Evolutionary conservation across 2,888 invertebrate species (phyloP).

Genomic region (Oscheius onirici): DNA sequence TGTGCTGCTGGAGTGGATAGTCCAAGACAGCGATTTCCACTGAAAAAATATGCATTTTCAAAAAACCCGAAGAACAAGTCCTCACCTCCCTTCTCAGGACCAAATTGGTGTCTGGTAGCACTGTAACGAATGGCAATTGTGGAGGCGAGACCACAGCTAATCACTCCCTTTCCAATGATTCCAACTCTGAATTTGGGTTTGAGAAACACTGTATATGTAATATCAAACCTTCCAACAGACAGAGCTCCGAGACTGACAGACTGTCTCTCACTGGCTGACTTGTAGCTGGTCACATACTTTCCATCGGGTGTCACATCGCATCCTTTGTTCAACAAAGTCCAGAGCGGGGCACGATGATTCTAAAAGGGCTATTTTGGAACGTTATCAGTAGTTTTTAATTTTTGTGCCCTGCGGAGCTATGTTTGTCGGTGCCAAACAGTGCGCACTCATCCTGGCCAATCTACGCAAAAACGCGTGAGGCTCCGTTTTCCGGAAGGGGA

Average conservation of each 20-base stretch:
- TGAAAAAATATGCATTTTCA: neutral
- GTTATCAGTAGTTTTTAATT: neutral
- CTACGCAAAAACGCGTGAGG: neutral
- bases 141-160: slow-evolving; percentile 81
- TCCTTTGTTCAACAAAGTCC: slow-evolving; percentile 85
- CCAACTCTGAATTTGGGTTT: slow-evolving; percentile 76
- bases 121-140: slow-evolving; percentile 87
- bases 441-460: slow-evolving; percentile 8
- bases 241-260: slow-evolving; percentile 56
- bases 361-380: slow-evolving; percentile 75
- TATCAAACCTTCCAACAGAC: slow-evolving; percentile 48
- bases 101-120: slow-evolving; percentile 87
- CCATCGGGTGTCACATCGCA: slow-evolving; percentile 90
- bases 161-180: slow-evolving; percentile 78
- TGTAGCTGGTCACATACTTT: slow-evolving; percentile 87
- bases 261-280: slow-evolving; percentile 72
- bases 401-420: neutral
- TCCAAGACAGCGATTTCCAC: slow-evolving; percentile 86
- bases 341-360: slow-evolving; percentile 86
- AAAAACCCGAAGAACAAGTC: neutral
- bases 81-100: slow-evolving; percentile 71
- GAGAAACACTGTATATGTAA: neutral
- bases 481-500: slow-evolving; percentile 1
- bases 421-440: neutral
- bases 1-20: slow-evolving; percentile 89